These are phyloP conservation scores for Haemorhous mexicanus DNA, from an alignment of 2,113 vertebrate genomes.

Conservation along the genomic window DNA sequence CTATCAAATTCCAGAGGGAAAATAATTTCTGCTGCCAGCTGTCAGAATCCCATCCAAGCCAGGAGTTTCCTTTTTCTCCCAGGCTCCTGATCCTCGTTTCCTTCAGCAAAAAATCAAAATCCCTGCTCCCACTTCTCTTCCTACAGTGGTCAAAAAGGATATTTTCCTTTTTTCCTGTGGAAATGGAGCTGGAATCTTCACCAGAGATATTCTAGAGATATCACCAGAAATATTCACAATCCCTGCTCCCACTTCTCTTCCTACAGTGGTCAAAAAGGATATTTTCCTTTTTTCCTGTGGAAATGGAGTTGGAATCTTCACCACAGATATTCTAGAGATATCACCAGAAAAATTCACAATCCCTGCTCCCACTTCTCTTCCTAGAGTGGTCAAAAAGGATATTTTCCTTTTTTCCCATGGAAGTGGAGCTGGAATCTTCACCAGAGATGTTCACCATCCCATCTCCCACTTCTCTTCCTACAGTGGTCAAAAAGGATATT, in stretches of 20 bases:
- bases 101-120: not conserved
- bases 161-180: not conserved
- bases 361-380: not conserved
- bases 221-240: not conserved
- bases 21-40: slow-evolving; percentile 51
- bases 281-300: not conserved
- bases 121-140: not conserved
- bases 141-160: not conserved
- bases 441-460: not conserved
- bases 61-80: not conserved
- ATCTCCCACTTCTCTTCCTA: not conserved
- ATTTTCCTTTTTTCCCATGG: not conserved
- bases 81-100: not conserved
- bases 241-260: too few relatives aligned
- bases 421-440: too few relatives aligned
- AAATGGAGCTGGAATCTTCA: not conserved
- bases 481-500: not conserved
- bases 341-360: not conserved
- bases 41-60: slow-evolving; percentile 37
- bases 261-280: not conserved
- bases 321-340: not conserved
- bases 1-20: slow-evolving; percentile 65
- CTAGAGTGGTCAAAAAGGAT: not conserved
- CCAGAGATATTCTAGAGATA: too few relatives aligned
- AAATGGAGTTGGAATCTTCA: not conserved